Evolutionary conservation across 2,113 vertebrate genomes (phyloP).

Genomic region (Nycticryphes semicollaris): DNA sequence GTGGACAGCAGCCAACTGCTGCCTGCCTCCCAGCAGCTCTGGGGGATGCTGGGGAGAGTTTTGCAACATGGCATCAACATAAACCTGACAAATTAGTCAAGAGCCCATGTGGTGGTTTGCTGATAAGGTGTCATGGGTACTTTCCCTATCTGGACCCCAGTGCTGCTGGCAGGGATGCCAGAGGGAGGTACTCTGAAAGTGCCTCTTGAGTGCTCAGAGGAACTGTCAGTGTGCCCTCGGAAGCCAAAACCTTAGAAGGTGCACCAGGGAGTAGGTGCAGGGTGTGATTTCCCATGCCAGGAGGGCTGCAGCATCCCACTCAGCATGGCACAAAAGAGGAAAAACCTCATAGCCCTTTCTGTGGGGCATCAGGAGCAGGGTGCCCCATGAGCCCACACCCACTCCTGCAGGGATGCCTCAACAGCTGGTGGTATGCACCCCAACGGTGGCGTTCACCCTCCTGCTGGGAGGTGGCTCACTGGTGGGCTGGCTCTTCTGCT

Average conservation of each 20-base stretch:
- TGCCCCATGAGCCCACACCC: neutral
- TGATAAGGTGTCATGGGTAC: neutral
- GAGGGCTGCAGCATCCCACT: neutral
- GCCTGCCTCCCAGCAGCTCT: neutral
- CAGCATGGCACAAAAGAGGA: neutral
- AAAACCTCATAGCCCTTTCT: neutral
- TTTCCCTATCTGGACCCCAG: neutral
- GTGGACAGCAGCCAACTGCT: neutral
- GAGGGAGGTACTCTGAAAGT: neutral
- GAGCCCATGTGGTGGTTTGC: neutral
- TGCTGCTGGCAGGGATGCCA: neutral
- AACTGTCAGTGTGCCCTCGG: fast-evolving
- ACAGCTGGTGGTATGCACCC: neutral
- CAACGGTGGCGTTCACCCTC: neutral
- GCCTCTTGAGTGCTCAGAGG: neutral
- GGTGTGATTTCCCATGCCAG: neutral
- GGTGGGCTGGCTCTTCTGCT: neutral
- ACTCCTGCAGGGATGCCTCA: fast-evolving
- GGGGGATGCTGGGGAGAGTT: neutral
- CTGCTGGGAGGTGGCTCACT: neutral
- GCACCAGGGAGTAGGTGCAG: neutral
- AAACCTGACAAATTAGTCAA: neutral
- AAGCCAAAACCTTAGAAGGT: neutral
- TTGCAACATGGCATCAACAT: neutral
- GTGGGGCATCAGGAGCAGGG: neutral